phyloP scores from a whole-genome alignment of 2,113 vertebrate species.

The Pao palembangensis region DNA sequence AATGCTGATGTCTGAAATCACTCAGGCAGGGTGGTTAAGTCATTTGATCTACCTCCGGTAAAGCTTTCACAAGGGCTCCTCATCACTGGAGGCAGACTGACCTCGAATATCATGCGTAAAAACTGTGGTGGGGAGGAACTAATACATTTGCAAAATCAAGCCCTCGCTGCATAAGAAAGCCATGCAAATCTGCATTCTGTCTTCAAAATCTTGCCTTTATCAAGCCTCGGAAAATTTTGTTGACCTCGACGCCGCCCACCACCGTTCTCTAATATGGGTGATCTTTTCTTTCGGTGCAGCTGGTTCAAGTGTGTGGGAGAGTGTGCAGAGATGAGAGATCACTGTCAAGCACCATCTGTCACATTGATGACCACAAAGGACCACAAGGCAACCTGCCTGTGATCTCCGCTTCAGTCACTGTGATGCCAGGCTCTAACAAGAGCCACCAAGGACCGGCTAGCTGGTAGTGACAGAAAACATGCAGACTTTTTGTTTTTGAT shows the following conservation, averaged over 20 bases:
- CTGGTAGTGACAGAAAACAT: constrained; percentile 25
- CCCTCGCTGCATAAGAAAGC: constrained; percentile 60
- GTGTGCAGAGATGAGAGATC: constrained; percentile 24
- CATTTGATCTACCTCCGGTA: constrained; percentile 67
- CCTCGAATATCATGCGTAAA: constrained; percentile 64
- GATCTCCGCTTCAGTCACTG: constrained; percentile 42
- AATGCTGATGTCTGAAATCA: constrained; percentile 57
- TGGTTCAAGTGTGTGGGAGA: constrained; percentile 23
- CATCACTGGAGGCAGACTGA: constrained; percentile 65
- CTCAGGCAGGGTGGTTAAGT: constrained; percentile 45
- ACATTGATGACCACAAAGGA: constrained; percentile 45
- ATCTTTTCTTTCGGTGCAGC: constrained; percentile 34
- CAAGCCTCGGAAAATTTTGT: constrained; percentile 59
- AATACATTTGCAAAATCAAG: constrained; percentile 40
- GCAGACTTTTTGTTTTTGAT: constrained; percentile 42
- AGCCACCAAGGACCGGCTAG: constrained; percentile 11
- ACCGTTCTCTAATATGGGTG: constrained; percentile 30
- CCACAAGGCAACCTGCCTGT: constrained; percentile 34
- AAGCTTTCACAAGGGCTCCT: constrained; percentile 57
- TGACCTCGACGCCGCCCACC: constrained; percentile 60
- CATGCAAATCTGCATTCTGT: constrained; percentile 70
- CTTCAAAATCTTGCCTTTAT: constrained; percentile 70
- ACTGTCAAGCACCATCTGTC: constrained; percentile 35
- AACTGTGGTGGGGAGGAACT: constrained; percentile 29
- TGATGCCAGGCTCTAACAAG: constrained; percentile 30